Evolutionary conservation across 2,888 invertebrate genomes (phyloP).

Genomic region (Reticulitermes lucifugus): DNA sequence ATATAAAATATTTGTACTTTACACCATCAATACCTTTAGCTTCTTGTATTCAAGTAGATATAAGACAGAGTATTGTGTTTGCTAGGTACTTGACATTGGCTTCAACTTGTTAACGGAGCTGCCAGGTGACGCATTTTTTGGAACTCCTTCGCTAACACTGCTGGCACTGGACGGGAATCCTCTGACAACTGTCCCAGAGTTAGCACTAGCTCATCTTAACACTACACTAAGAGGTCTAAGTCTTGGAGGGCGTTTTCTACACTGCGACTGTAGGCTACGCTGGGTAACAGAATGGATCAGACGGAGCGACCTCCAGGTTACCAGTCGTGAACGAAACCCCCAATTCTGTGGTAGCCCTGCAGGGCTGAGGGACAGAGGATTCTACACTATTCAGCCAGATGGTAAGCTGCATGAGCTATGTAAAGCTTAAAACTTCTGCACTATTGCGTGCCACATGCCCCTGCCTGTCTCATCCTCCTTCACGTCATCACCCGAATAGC

Average conservation of each 20-base stretch:
- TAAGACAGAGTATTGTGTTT: background rate
- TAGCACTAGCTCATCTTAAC: conserved; percentile 82
- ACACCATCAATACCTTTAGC: no score
- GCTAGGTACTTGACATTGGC: conserved; percentile 88
- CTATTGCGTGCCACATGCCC: no score
- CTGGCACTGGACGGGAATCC: conserved; percentile 93
- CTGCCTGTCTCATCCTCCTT: no score
- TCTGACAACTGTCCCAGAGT: conserved; percentile 83
- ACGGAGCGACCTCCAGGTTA: conserved; percentile 89
- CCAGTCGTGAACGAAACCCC: conserved; percentile 90
- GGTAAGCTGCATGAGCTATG: conserved; percentile 62
- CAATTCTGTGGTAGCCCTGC: conserved; percentile 92
- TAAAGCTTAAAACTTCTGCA: no score
- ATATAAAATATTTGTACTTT: no score
- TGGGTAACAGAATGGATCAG: conserved; percentile 95
- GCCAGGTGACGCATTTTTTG: conserved; percentile 82
- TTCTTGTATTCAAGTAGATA: no score
- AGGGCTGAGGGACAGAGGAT: conserved; percentile 82
- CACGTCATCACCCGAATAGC: no score
- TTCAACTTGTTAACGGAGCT: conserved; percentile 89
- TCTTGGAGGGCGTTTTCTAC: conserved; percentile 87
- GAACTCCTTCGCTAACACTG: conserved; percentile 86
- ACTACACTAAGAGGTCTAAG: conserved; percentile 86
- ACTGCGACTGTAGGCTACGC: conserved; percentile 87
- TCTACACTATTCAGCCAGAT: conserved; percentile 87